Evolutionary conservation across 2,797 vertebrate species (phyloP), one percentile per base, ranked within the genome.

Genomic region (Premnoplex brunnescens): DNA sequence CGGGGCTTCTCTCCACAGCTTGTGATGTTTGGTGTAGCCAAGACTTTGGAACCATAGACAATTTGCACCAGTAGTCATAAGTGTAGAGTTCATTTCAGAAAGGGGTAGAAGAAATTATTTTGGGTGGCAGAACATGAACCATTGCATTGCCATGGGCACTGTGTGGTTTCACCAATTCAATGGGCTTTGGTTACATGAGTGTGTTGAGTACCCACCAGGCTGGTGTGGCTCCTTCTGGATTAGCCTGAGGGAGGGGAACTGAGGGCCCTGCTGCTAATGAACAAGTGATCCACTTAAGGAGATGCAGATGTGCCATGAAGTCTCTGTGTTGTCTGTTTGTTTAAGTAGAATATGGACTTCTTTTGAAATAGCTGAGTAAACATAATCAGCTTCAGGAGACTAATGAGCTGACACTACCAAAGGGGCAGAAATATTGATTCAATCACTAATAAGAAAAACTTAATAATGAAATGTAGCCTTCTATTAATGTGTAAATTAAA

Each of bases 401-500:
- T 64, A 68, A 85, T 84, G 85, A 94, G 49, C 51, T 82, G 88
- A 69, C 49, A 8, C 43, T 89, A 64, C 28, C 48, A 68, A 88
- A 86, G 80, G 54, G 71, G 49, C 48, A 82, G 80, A 90, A 93
- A 77, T 58, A 87, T 15, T 91, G 91, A 71, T 82, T 90, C 75
- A 93, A 32, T 87, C 52, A 30, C 68, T 85, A 91, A 88, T 89
- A 91, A 86, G 85, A 94, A 87, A 91, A 93, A 64, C 81, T 44
- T 71, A 93, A 79, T 89, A 86, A 87, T 54, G 74, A 92, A 94
- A 90, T 88, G 44, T 94, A 71, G 69, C 30, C 22, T 76, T 75
- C 55, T 84, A 89, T 96, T 86, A 89, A 95, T 69, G 93, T 78
- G 94, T 95, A 96, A 97, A 97, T 97, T 81, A 96, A 95, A 97